Evolutionary conservation across 2,888 invertebrate genomes (phyloP), one percentile per base, ranked within the genome.

Genomic region (Nemoura dubitans): DNA sequence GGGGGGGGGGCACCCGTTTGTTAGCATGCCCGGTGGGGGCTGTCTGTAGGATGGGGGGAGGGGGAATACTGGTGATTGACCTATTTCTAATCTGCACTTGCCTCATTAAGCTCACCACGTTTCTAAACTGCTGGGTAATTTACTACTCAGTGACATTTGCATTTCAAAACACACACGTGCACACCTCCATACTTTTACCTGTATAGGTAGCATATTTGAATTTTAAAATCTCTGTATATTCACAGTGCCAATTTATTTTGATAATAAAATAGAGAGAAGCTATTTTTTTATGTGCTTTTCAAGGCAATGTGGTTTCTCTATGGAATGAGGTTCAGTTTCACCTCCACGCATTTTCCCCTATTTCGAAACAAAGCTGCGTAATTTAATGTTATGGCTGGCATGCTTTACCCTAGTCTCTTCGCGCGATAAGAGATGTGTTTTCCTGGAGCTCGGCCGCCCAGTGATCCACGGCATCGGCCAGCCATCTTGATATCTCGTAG

Each of bases 81-180:
- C 87, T 85, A 84, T 36, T 81, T 80, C 26, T 87, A 87, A 87
- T 87, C 87, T 86, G 76, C 77, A 29, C 10, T 59, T 85, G 85
- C 80, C 86, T 87, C 87, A 86, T 87, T 87, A 85, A 87, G 30
- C 86, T 27, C 36, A 36, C 25, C 80, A 29, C 59, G 14, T 86
- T 59, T 29, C 76, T 21, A 27, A 59, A 59, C 59, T 21, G 14
- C 59, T 21, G 59, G 59, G 21, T 59, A 59, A 59, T 59, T 21
- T 59, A 59, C 59, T 59, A 21, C 59, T 59, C 59, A n/a, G 27
- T 76, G 85, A 87, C 59, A 84, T 84, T 76, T 84, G 26, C n/a
- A 84, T 59, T n/a, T 28, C 59, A 14, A 43, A 25, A 42, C 30
- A 36, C 25, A 7, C 59, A 36, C 36, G n/a, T n/a, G 14, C 59